phyloP scores from a whole-genome alignment of 2,113 vertebrate species.

The Carollia perspicillata region DNA sequence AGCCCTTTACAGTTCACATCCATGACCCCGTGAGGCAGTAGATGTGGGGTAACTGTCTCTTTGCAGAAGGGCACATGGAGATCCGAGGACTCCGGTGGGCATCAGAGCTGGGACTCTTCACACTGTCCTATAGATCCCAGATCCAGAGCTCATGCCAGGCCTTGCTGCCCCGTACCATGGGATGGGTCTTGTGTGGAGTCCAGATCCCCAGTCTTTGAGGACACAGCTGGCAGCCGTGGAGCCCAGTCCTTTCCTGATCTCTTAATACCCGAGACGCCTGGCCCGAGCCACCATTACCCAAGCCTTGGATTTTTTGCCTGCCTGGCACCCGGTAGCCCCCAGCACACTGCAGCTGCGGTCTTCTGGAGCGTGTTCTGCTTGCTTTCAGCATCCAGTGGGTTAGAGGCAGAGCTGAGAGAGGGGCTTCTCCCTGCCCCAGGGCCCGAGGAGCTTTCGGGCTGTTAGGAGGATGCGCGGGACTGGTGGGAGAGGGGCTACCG shows the following conservation, averaged over 20 bases:
- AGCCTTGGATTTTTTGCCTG: background rate
- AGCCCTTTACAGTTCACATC: background rate
- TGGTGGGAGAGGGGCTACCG: background rate
- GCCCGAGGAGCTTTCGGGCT: background rate
- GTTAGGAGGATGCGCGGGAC: background rate
- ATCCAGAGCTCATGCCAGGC: background rate
- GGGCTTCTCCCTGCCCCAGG: background rate
- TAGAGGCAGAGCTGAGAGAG: constrained; percentile 44
- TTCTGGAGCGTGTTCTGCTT: constrained; percentile 55
- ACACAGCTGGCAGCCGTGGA: background rate
- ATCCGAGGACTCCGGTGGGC: no score
- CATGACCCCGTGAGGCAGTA: background rate
- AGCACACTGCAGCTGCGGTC: constrained; percentile 6
- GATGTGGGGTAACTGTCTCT: background rate
- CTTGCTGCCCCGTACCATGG: background rate
- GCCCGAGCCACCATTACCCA: background rate
- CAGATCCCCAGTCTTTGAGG: background rate
- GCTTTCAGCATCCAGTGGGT: constrained; percentile 32
- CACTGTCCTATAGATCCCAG: background rate
- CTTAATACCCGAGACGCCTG: constrained; percentile 27
- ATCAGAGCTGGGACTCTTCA: background rate
- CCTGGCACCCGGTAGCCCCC: background rate
- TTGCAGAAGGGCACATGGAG: background rate
- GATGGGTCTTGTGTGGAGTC: background rate
- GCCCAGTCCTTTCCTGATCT: background rate